Conservation (phyloP, 2,113 vertebrate species). For the Dromiciops gliroides region DNA sequence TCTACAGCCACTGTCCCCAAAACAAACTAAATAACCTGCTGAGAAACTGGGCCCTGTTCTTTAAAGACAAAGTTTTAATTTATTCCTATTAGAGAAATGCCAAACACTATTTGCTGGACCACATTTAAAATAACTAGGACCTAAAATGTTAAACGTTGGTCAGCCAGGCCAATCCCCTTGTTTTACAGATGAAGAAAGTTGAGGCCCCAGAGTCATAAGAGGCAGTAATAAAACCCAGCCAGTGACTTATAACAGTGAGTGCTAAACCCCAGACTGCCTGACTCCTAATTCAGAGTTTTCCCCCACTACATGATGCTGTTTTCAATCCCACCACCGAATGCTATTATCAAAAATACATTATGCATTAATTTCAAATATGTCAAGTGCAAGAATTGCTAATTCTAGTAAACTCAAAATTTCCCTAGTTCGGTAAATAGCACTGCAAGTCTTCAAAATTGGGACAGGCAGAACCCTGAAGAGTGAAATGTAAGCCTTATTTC, state of each 20-base stretch:
- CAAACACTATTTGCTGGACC: background rate
- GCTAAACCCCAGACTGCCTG: background rate
- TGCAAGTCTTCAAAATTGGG: background rate
- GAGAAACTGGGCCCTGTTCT: background rate
- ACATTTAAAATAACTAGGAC: background rate
- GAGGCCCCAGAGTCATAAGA: background rate
- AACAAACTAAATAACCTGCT: background rate
- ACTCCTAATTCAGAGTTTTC: background rate
- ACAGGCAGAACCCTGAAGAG: conserved; percentile 11
- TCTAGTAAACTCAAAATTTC: background rate
- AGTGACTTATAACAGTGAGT: background rate
- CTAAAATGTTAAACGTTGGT: background rate
- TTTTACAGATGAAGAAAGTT: background rate
- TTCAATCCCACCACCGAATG: background rate
- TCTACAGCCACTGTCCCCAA: background rate
- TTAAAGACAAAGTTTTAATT: background rate
- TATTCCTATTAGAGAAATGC: background rate
- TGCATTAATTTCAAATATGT: background rate
- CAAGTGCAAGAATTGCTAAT: background rate
- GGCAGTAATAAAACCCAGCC: too few relatives aligned
- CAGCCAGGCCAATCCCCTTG: background rate
- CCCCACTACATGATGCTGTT: background rate
- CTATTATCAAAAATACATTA: background rate
- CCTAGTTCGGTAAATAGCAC: background rate
- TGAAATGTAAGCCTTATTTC: conserved; percentile 4